These are phyloP conservation scores for Taenaris catops DNA, from an alignment of 2,888 invertebrate genomes.

Conservation along the genomic window DNA sequence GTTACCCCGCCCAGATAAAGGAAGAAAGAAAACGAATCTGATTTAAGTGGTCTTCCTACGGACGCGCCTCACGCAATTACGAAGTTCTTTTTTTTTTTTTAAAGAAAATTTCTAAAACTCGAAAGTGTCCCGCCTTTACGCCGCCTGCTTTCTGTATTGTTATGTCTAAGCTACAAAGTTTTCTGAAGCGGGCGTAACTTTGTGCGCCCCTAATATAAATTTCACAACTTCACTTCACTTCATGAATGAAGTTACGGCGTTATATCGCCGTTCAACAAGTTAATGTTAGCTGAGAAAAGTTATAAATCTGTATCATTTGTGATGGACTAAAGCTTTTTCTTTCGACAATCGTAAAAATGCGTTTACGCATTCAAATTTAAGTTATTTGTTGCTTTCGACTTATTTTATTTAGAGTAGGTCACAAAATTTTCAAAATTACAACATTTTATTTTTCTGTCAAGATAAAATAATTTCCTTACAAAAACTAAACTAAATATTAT, in stretches of 20 bases:
- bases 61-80: conserved; percentile 41
- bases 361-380: too few species aligned
- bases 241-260: conserved; percentile 59
- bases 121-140: conserved; percentile 53
- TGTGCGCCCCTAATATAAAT: conserved; percentile 70
- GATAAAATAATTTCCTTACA: too few species aligned
- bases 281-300: conserved; percentile 42
- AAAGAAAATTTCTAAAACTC: conserved; percentile 70
- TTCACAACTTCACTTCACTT: conserved; percentile 53
- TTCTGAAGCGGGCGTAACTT: conserved; percentile 60
- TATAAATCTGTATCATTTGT: too few species aligned
- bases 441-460: too few species aligned
- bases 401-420: too few species aligned
- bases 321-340: too few species aligned
- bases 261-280: conserved; percentile 62
- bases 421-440: too few species aligned
- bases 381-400: too few species aligned
- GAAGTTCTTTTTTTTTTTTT: conserved; percentile 61
- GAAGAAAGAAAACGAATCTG: too few species aligned
- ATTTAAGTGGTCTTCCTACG: conserved; percentile 22
- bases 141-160: conserved; percentile 37
- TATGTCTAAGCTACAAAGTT: conserved; percentile 54
- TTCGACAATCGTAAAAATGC: too few species aligned
- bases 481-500: too few species aligned
- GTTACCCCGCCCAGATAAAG: too few species aligned